Base-by-base conservation (phyloP, 2,797 vertebrate species). In the Tachyglossus aculeatus region DNA sequence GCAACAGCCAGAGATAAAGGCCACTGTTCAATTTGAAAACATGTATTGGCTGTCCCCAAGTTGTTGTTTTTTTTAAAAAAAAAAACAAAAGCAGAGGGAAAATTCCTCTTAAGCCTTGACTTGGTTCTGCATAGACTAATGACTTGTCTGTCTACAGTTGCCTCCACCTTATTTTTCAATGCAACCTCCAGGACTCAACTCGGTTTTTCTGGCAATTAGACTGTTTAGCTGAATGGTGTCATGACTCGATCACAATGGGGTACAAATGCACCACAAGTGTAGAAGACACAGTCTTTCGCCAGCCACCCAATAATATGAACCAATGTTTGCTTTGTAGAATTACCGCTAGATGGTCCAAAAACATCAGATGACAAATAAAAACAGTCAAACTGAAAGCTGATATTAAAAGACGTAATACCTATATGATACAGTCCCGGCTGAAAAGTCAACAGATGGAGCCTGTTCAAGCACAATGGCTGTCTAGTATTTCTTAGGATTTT, bases 1-100 rank as follows among this genome's bases (percentile, higher is more conserved):
- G 44, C 80, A 81, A 59, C 37, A 70, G 24, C 45, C 47, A 29
- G 16, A 40, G 62, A 7, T 34, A 61, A 67, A 82, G 50, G 8
- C 37, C 76, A n/a, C 22, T 14, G n/a, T 67, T 82, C 7, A 45
- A 77, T 83, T 77, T 57, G 15, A n/a, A 75, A 29, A 13, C 24
- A 67, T 25, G 21, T 16, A 9, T 37, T 65, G 72, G 66, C 47
- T 71, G 71, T 72, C 77, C 71, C 58, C n/a, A 53, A 58, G 65
- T 56, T 74, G n/a, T n/a, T n/a, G n/a, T n/a, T n/a, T n/a, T n/a
- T n/a, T n/a, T n/a, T n/a, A n/a, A n/a, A n/a, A n/a, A n/a, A n/a
- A n/a, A n/a, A n/a, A n/a, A n/a, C n/a, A n/a, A n/a, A 63, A 52
- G 11, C 32, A 16, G 54, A 38, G 11, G 37, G 44, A 58, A 48